phyloP scores from a whole-genome alignment of 2,888 invertebrate species.

The Panopea generosa region DNA sequence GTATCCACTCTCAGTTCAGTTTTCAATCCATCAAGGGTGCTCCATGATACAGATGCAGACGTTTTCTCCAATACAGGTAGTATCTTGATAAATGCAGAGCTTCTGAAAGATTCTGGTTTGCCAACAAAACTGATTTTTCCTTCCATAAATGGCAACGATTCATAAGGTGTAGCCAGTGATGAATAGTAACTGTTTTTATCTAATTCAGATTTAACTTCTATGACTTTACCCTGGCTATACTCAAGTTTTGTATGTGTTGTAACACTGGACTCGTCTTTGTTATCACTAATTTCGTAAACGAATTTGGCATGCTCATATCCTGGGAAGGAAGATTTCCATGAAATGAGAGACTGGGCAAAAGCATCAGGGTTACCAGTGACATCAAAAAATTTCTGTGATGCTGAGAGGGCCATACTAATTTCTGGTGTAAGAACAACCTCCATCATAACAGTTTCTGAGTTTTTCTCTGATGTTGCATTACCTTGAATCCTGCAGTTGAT shows the following conservation, averaged over 20 bases:
- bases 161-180: conserved; percentile 42
- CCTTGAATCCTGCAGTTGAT: conserved; percentile 32
- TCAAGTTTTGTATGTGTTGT: conserved; percentile 18
- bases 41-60: conserved; percentile 22
- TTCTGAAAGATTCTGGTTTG: conserved; percentile 12
- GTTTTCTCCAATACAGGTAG: conserved; percentile 28
- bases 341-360: conserved; percentile 4
- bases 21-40: not conserved
- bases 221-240: conserved; percentile 32
- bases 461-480: conserved; percentile 30
- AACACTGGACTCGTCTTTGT: not conserved
- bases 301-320: conserved; percentile 40
- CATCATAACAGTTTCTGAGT: not conserved
- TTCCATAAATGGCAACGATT: conserved; percentile 22
- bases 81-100: conserved; percentile 30
- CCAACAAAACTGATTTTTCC: conserved; percentile 18
- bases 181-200: not conserved
- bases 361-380: not conserved
- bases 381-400: conserved; percentile 16
- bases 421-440: conserved; percentile 23
- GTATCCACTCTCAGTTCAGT: too few species aligned
- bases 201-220: conserved; percentile 33
- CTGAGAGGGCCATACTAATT: conserved; percentile 23
- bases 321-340: conserved; percentile 39
- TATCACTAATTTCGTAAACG: conserved; percentile 24